These are phyloP conservation scores for Chondrilla cf. caribensis DNA, from an alignment of 37 sponge, comb jelly and placozoan species.

Conservation along the genomic window DNA sequence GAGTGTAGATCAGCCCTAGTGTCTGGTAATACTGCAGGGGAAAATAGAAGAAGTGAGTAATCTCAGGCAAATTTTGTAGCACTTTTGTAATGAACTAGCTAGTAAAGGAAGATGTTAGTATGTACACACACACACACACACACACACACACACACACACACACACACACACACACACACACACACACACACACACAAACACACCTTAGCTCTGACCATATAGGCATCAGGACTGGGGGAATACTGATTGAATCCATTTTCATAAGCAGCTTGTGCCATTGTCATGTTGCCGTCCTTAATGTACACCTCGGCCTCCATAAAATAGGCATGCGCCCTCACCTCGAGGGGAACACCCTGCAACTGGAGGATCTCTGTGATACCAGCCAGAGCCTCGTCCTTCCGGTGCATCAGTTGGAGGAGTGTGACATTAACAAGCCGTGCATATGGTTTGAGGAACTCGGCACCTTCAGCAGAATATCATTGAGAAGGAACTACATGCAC, in stretches of 20 bases:
- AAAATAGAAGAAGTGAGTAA: too few species aligned
- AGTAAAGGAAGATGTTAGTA: too few species aligned
- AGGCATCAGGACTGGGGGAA: conserved; percentile 30
- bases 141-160: conserved; percentile 33
- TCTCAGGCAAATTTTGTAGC: too few species aligned
- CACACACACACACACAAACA: conserved; percentile 42
- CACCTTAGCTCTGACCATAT: conserved; percentile 59
- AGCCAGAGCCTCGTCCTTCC: neutral
- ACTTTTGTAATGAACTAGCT: too few species aligned
- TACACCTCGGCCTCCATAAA: conserved; percentile 6
- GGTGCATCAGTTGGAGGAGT: neutral
- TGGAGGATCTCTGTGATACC: neutral
- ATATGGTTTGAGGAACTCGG: neutral
- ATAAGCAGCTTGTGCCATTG: conserved; percentile 1
- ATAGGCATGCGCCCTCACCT: neutral
- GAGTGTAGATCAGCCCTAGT: neutral
- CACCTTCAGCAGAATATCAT: too few species aligned
- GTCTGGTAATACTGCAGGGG: too few species aligned
- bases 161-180: conserved; percentile 39
- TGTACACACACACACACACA: conserved; percentile 24
- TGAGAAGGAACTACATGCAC: neutral
- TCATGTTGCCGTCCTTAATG: neutral
- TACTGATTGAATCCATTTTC: conserved; percentile 27
- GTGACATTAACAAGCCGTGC: neutral
- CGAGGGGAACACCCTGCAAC: neutral